phyloP scores from a whole-genome alignment of 30 jellyfish, hydroid and myxozoan genomes.

The Aurelia coerulea region DNA sequence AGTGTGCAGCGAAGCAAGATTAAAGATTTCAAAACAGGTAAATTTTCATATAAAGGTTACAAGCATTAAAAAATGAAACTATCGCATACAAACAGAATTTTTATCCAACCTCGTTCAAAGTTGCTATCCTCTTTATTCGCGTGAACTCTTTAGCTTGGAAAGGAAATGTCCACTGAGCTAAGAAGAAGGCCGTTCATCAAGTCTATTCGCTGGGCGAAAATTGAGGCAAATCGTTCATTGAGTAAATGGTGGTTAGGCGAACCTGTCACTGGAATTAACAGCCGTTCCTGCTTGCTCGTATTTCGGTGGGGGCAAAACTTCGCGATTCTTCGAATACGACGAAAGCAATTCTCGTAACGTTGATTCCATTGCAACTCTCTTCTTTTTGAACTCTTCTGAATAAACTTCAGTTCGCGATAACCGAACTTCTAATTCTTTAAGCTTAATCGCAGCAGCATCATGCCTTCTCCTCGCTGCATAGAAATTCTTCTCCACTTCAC shows the following conservation, averaged over 20 bases:
- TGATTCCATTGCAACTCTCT: conserved; percentile 64
- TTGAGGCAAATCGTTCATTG: too few species aligned
- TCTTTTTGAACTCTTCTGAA: conserved; percentile 45
- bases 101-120: too few species aligned
- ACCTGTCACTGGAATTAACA: conserved; percentile 24
- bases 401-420: conserved; percentile 28
- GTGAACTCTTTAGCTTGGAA: too few species aligned
- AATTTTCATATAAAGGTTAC: too few species aligned
- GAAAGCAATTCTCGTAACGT: conserved; percentile 58
- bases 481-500: conserved; percentile 17
- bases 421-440: conserved; percentile 31
- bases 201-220: too few species aligned
- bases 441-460: conserved; percentile 33
- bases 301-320: conserved; percentile 52
- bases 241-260: not conserved
- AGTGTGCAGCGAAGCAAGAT: too few species aligned
- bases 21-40: too few species aligned
- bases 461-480: conserved; percentile 55
- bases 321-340: conserved; percentile 51
- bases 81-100: too few species aligned
- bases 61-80: too few species aligned
- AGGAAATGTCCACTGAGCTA: too few species aligned
- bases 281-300: conserved; percentile 62
- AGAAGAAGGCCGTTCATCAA: too few species aligned
- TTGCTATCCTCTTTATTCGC: too few species aligned